These are phyloP conservation scores for Myrmophylax atrothorax DNA, from an alignment of 2,113 vertebrate species.

Conservation along the genomic window DNA sequence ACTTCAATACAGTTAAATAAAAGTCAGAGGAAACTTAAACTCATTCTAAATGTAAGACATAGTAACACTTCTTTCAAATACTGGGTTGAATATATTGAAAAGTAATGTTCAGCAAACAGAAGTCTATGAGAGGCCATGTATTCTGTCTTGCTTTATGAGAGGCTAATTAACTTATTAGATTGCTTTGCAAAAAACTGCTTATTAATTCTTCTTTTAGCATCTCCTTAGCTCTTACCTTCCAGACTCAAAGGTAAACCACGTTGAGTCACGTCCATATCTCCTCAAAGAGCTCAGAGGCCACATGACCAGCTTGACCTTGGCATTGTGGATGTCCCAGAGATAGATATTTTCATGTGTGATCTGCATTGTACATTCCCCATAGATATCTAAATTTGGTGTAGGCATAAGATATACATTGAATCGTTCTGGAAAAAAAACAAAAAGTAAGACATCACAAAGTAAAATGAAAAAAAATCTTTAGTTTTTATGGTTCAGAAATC, in stretches of 20 bases:
- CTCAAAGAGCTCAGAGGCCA: constrained; percentile 97
- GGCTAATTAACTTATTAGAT: neutral
- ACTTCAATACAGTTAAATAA: constrained; percentile 13
- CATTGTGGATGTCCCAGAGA: constrained; percentile 98
- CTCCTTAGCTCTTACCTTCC: constrained; percentile 86
- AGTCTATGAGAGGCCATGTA: neutral
- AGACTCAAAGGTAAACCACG: constrained; percentile 98
- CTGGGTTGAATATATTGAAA: neutral
- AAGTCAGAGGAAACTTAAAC: neutral
- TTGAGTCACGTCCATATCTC: constrained; percentile 95
- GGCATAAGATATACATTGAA: constrained; percentile 99
- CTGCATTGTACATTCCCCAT: constrained; percentile 99
- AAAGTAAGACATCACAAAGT: neutral
- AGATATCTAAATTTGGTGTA: constrained; percentile 98
- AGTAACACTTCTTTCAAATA: neutral
- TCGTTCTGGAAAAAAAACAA: constrained; percentile 80
- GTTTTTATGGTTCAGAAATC: neutral
- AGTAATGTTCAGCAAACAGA: neutral
- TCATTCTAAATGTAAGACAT: neutral
- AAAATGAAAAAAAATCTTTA: neutral
- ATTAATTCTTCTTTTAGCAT: neutral
- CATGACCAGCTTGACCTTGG: constrained; percentile 96
- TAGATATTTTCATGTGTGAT: constrained; percentile 99
- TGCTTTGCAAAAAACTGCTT: neutral
- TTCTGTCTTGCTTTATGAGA: neutral